phyloP scores from a whole-genome alignment of 2,888 invertebrate species.

The Gryllus longicercus region DNA sequence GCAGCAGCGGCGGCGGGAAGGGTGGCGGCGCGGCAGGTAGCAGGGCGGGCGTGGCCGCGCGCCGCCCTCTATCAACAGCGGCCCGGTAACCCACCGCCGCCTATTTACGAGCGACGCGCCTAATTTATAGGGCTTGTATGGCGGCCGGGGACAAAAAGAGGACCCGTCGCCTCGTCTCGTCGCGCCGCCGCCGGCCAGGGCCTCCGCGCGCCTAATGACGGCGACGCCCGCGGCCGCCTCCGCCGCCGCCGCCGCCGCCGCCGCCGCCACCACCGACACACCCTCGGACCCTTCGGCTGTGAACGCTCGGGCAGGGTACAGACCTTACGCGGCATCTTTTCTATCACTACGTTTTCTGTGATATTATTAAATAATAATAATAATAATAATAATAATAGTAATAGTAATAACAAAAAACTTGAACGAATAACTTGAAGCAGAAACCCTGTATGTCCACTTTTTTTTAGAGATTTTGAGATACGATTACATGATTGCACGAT shows the following conservation, averaged over 20 bases:
- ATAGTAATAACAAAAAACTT: too few species aligned
- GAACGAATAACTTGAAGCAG: too few species aligned
- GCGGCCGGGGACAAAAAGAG: slow-evolving; percentile 9
- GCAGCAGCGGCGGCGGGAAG: neutral
- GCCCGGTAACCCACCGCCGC: neutral
- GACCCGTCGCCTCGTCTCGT: neutral
- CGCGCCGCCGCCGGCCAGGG: neutral
- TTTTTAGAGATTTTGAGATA: too few species aligned
- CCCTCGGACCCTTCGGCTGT: neutral
- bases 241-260: neutral
- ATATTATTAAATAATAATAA: too few species aligned
- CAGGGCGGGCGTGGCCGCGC: neutral
- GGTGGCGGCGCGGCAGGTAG: slow-evolving; percentile 1
- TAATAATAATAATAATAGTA: too few species aligned
- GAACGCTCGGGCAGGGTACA: neutral
- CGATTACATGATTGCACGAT: too few species aligned
- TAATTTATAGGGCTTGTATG: slow-evolving; percentile 9
- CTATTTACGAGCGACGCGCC: slow-evolving; percentile 7
- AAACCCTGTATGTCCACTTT: too few species aligned
- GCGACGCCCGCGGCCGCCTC: neutral
- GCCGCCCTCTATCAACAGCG: neutral
- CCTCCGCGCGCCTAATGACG: neutral
- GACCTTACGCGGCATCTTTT: too few species aligned
- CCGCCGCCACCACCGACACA: neutral
- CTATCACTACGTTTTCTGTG: too few species aligned